Conservation (phyloP, 2,113 vertebrate genomes). For the Syngnathus floridae region DNA sequence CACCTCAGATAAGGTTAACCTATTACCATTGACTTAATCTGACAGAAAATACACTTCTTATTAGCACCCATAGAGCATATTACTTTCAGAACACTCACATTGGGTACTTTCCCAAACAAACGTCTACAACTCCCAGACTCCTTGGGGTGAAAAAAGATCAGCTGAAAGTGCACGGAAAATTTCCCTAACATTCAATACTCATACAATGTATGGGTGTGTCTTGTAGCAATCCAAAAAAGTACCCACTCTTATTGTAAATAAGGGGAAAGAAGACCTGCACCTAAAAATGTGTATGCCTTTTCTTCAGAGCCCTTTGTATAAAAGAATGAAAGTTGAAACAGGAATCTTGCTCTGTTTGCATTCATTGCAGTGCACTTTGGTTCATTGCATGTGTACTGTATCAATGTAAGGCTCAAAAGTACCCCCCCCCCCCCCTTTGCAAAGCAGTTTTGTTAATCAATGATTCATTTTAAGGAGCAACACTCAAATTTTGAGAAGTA, state of each 20-base stretch:
- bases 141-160: slow-evolving; percentile 41
- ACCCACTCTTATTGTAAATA: slow-evolving; percentile 15
- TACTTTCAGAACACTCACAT: slow-evolving; percentile 5
- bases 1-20: slow-evolving; percentile 30
- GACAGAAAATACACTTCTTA: slow-evolving; percentile 44
- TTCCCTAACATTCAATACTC: slow-evolving; percentile 5
- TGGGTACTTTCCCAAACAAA: slow-evolving; percentile 50
- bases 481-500: too few relatives aligned
- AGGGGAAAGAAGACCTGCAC: not conserved
- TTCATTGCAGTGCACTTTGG: slow-evolving; percentile 19
- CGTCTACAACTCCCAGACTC: slow-evolving; percentile 24
- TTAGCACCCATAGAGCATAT: slow-evolving; percentile 14
- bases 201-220: not conserved
- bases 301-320: slow-evolving; percentile 34
- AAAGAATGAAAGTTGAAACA: slow-evolving; percentile 10
- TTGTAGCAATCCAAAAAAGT: not conserved
- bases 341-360: slow-evolving; percentile 26
- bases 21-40: slow-evolving; percentile 17
- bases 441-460: too few relatives aligned
- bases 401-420: too few relatives aligned
- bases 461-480: too few relatives aligned
- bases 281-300: slow-evolving; percentile 13
- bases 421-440: too few relatives aligned
- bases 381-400: not conserved
- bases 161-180: slow-evolving; percentile 4